Conservation (phyloP, 2,888 invertebrate genomes). For the Synergus itoensis region DNA sequence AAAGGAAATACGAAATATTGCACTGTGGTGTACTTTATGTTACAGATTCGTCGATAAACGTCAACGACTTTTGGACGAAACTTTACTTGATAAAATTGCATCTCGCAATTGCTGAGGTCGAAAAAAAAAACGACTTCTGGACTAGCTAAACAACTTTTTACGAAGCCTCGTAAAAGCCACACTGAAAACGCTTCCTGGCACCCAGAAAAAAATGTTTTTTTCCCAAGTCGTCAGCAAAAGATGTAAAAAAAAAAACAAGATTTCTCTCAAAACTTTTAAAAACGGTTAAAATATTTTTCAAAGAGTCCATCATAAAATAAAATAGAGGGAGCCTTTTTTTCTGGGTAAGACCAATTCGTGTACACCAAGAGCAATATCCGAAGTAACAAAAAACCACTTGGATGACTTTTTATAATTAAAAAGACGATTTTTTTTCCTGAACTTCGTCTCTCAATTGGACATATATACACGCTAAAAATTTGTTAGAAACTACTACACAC, state of each 20-base stretch:
- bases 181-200: constrained; percentile 2
- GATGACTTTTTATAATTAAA: constrained; percentile 7
- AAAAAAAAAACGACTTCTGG: constrained; percentile 14
- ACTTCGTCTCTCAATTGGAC: constrained; percentile 69
- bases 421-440: constrained; percentile 39
- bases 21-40: constrained; percentile 70
- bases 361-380: constrained; percentile 57
- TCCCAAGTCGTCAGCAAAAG: constrained; percentile 46
- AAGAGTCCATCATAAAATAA: constrained; percentile 18
- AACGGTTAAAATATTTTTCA: not conserved
- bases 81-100: constrained; percentile 21
- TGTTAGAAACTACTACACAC: constrained; percentile 74
- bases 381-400: constrained; percentile 41
- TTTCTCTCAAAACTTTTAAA: not conserved
- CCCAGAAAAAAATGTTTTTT: constrained; percentile 32
- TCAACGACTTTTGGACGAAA: constrained; percentile 11
- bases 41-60: constrained; percentile 39
- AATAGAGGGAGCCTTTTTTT: constrained; percentile 45
- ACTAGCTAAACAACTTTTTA: constrained; percentile 29
- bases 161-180: constrained; percentile 14
- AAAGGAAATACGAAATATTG: constrained; percentile 65
- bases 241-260: constrained; percentile 30
- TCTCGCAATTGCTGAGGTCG: constrained; percentile 24
- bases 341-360: constrained; percentile 39
- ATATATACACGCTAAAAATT: constrained; percentile 75